These are phyloP conservation scores for Branchinecta lynchi DNA, from an alignment of 1,140 invertebrate genomes.

Conservation along the genomic window DNA sequence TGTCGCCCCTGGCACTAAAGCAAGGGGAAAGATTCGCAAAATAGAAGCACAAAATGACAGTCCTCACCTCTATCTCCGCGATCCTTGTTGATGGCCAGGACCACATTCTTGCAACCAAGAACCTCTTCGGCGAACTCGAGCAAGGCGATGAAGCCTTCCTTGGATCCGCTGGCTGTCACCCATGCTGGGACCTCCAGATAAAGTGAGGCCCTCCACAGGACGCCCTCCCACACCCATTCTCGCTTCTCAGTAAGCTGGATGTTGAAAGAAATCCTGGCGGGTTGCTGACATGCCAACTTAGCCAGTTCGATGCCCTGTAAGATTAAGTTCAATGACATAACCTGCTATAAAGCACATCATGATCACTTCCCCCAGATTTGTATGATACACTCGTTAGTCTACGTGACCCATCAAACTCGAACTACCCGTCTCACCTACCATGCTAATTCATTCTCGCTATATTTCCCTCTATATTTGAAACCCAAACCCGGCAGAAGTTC, in stretches of 20 bases:
- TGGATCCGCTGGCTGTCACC: constrained; percentile 69
- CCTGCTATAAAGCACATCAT: too few species aligned
- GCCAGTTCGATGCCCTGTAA: constrained; percentile 25
- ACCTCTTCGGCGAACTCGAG: constrained; percentile 91
- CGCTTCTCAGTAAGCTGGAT: constrained; percentile 58
- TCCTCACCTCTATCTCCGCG: constrained; percentile 53
- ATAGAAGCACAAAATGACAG: too few species aligned
- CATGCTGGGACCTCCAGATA: constrained; percentile 72
- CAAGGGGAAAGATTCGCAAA: not conserved
- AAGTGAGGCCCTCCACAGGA: constrained; percentile 57
- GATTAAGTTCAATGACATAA: not conserved
- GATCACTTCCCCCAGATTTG: too few species aligned
- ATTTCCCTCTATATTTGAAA: too few species aligned
- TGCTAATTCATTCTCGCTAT: too few species aligned
- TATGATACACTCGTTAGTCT: too few species aligned
- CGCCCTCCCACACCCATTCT: constrained; percentile 61
- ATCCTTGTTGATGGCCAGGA: constrained; percentile 67
- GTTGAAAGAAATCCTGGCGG: constrained; percentile 52
- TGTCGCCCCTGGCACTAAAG: not conserved
- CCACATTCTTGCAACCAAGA: constrained; percentile 60
- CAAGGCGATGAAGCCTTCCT: constrained; percentile 78
- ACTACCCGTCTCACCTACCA: too few species aligned
- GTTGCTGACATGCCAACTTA: constrained; percentile 29
- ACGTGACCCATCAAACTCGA: too few species aligned
- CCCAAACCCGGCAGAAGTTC: too few species aligned